Base-by-base conservation (phyloP, 2,888 invertebrate genomes). In the Pachycephus smyrnensis region DNA sequence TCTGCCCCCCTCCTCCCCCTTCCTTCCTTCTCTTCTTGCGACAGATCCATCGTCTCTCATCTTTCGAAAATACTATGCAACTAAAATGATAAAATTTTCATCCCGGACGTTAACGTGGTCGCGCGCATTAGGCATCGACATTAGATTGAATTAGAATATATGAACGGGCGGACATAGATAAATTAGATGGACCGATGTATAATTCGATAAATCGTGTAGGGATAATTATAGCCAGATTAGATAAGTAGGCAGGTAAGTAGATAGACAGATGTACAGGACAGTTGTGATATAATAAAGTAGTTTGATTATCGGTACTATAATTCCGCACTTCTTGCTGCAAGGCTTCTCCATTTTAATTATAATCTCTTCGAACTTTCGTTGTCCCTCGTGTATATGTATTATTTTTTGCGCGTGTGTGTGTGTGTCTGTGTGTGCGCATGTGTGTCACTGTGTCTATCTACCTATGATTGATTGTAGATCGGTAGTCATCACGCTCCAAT, bases 261-360 rank as follows among this genome's bases (percentile, higher is more conserved):
- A 55, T 23, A 55, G 23, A 55, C 40, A 55, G 40, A 55, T 9
- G 23, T 55, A 23, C 23, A 55, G 40, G 40, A 23, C 15, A 23
- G 40, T 23, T 55, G 40, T 2, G 23, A 40, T 15, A 6, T 6
- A 40, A 6, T 40, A 40, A 40, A 15, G 6, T 40, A 40, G 81
- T 85, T 85, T 85, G 82, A 85, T 84, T 84, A 85, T 85, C 80
- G 80, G 76, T 75, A 79, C 82, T 74, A 9, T 6, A 23, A 55
- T 55, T 55, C 23, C 23, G 6, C 81, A 78, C 80, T 81, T 77
- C 79, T 86, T 85, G 85, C 84, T 83, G 84, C 84, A 85, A 87
- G 85, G 83, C 86, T 85, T 77, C 77, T 75, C 74, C 76, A 55
- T 9, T 23, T 55, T 23, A 55, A 9, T 23, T 15, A 23, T 2